phyloP scores from a whole-genome alignment of 2,113 vertebrate species.

The Paramormyrops kingsleyae region DNA sequence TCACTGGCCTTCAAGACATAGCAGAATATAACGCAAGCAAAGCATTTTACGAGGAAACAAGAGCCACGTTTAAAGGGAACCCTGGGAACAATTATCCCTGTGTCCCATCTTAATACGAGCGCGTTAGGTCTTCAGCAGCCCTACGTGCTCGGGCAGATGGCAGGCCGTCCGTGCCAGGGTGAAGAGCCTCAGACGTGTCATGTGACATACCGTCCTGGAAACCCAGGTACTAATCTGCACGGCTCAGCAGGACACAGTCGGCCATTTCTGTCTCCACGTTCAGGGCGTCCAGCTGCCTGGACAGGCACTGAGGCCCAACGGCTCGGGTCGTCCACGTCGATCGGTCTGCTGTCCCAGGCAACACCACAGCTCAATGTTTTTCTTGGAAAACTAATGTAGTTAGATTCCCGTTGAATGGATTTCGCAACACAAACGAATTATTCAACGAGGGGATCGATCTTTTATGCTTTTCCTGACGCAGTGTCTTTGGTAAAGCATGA shows the following conservation, averaged over 20 bases:
- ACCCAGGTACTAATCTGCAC: conserved; percentile 30
- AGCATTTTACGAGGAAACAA: not conserved
- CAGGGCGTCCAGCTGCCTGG: not conserved
- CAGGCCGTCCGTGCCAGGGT: conserved; percentile 42
- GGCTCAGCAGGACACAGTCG: conserved; percentile 30
- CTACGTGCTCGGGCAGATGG: conserved; percentile 62
- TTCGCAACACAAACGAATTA: not conserved
- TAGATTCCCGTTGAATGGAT: not conserved
- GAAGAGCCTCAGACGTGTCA: conserved; percentile 27
- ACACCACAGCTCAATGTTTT: not conserved
- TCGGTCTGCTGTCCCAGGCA: not conserved
- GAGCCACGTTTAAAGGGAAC: not conserved
- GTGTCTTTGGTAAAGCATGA: not conserved
- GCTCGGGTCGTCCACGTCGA: not conserved
- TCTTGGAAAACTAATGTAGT: not conserved
- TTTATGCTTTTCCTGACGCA: not conserved
- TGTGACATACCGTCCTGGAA: conserved; percentile 40
- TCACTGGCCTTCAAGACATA: not conserved
- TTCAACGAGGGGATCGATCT: not conserved
- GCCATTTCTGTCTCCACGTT: conserved; percentile 14
- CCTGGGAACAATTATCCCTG: not conserved
- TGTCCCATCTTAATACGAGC: conserved; percentile 16
- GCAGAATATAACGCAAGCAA: not conserved
- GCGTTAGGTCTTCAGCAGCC: conserved; percentile 23
- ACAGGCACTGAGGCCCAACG: not conserved